Evolutionary conservation across 1,140 invertebrate genomes (phyloP).

Genomic region (Drosophila albomicans): DNA sequence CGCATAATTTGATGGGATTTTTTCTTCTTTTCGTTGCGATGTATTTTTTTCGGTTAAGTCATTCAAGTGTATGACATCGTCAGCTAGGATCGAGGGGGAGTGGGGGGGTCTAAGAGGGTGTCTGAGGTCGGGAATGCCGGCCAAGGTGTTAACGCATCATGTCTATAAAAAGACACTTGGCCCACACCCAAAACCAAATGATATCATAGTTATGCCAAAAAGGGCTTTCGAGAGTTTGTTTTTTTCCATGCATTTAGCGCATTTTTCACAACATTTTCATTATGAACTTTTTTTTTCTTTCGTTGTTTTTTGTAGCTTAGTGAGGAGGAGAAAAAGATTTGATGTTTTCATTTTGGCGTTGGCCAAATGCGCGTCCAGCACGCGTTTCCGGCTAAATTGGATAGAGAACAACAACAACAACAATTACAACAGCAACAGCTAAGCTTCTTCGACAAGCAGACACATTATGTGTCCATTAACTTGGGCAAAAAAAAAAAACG

Average conservation of each 20-base stretch:
- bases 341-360: slow-evolving; percentile 68
- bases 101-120: neutral
- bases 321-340: neutral
- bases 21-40: slow-evolving; percentile 31
- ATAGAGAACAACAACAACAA: neutral
- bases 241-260: slow-evolving; percentile 38
- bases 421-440: neutral
- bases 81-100: neutral
- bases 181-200: slow-evolving; percentile 43
- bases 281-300: neutral
- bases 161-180: slow-evolving; percentile 42
- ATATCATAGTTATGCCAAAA: slow-evolving; percentile 37
- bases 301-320: neutral
- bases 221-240: slow-evolving; percentile 9
- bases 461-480: slow-evolving; percentile 66
- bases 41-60: slow-evolving; percentile 69
- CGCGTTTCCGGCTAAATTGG: slow-evolving; percentile 62
- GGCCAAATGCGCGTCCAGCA: slow-evolving; percentile 66
- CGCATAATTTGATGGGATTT: slow-evolving; percentile 75
- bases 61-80: slow-evolving; percentile 51
- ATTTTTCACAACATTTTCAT: slow-evolving; percentile 35
- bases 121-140: neutral
- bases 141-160: slow-evolving; percentile 51
- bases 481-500: slow-evolving; percentile 16
- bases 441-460: neutral